Conservation (phyloP, 2,888 invertebrate genomes). For the Patella depressa region DNA sequence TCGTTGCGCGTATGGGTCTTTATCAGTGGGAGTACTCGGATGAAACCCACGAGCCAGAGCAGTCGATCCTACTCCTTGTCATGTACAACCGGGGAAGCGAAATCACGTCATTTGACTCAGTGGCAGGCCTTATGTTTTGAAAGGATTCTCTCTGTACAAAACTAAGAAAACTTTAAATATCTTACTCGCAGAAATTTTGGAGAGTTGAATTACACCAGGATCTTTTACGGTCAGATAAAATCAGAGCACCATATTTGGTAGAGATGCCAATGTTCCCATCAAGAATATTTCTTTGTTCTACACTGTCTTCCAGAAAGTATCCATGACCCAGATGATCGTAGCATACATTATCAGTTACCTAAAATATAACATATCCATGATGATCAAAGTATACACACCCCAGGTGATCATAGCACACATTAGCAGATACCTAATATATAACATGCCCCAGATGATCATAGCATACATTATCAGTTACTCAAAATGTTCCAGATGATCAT, state of each 20-base stretch:
- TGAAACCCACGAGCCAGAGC: too few species aligned
- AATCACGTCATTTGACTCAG: too few species aligned
- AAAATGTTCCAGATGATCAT: conserved; percentile 46
- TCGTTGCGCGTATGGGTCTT: too few species aligned
- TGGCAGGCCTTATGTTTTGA: too few species aligned
- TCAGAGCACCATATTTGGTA: conserved; percentile 26
- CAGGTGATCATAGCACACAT: conserved; percentile 49
- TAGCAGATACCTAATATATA: conserved; percentile 45
- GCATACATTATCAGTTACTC: neutral
- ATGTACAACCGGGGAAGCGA: too few species aligned
- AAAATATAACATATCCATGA: neutral
- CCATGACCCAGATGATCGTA: conserved; percentile 58
- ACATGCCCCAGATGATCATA: neutral
- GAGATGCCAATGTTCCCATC: conserved; percentile 46
- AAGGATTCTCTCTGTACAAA: too few species aligned
- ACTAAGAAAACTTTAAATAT: too few species aligned
- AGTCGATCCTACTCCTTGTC: too few species aligned
- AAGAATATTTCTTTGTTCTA: conserved; percentile 48
- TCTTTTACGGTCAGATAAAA: conserved; percentile 15
- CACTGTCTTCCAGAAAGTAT: conserved; percentile 62
- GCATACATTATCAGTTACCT: conserved; percentile 56
- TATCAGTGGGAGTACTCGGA: too few species aligned
- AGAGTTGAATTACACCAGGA: conserved; percentile 15
- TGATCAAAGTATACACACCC: neutral
- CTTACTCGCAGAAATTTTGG: conserved; percentile 17